phyloP scores from a whole-genome alignment of 37 sponge, comb jelly and placozoan genomes.

The Lycopodina hypogea region DNA sequence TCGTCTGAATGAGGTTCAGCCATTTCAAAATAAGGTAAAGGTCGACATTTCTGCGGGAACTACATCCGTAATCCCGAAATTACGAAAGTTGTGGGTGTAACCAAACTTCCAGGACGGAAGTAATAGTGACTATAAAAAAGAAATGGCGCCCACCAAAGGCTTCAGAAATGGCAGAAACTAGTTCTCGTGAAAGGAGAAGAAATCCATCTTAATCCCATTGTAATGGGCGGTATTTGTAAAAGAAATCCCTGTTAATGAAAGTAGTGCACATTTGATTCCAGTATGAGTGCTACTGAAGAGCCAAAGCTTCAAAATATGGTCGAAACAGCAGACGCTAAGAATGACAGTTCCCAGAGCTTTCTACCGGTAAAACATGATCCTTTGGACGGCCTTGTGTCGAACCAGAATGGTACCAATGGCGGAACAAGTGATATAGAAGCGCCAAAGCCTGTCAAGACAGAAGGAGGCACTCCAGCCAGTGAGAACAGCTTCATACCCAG shows the following conservation, averaged over 20 bases:
- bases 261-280: conserved; percentile 21
- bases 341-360: neutral
- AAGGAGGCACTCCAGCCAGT: conserved; percentile 51
- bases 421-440: neutral
- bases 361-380: conserved; percentile 12
- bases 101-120: neutral
- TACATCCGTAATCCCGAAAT: neutral
- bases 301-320: conserved; percentile 25
- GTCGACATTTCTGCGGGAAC: neutral
- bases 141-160: conserved; percentile 31
- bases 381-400: neutral
- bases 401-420: conserved; percentile 18
- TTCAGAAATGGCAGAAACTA: conserved; percentile 29
- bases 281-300: conserved; percentile 31
- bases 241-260: conserved; percentile 25
- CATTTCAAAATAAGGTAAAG: conserved; percentile 1
- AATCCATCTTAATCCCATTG: conserved; percentile 39
- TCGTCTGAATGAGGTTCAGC: conserved; percentile 34
- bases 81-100: conserved; percentile 6
- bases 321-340: neutral
- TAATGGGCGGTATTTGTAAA: conserved; percentile 19
- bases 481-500: conserved; percentile 13
- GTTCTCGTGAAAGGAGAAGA: neutral
- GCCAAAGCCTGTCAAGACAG: conserved; percentile 48
- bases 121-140: conserved; percentile 2